Evolutionary conservation across 2,113 vertebrate species (phyloP), one percentile per base, ranked within the genome.

Genomic region (Charadrius vociferus): DNA sequence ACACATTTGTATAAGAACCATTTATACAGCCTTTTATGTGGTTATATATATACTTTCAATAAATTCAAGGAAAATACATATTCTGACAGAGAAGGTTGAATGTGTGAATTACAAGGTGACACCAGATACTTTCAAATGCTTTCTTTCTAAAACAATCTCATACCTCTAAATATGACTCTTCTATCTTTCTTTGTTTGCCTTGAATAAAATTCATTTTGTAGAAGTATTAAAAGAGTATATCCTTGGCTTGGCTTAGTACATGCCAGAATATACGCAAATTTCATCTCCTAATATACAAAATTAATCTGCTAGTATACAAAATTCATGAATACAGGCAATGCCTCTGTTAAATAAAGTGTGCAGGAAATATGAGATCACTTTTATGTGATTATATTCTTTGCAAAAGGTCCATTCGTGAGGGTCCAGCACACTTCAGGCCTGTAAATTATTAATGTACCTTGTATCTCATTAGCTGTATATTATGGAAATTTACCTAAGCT

Each of bases 391-490:
- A 79, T 68, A 75, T 71, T 86, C 26, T 72, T 53, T 70, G 43
- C 53, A 81, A 70, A 97, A 83, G n/a, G 16, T 50, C 55, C 37
- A 88, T 97, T 96, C 58, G 66, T 0, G 3, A 77, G 23, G 14
- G 34, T 67, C 78, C 58, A 75, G 52, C 41, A 74, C 37, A 86
- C 63, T 93, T 94, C 65, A 97, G 52, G 12, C 2, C 36, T 84
- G 80, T 98, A 96, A 95, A 97, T 97, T 98, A 98, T 97, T 98
- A 88, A 97, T 84, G 19, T 65, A 49, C 24, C 39, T 93, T 97
- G 90, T 75, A 63, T 93, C 70, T 97, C 55, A 52, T 97, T 96
- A 96, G 56, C 36, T 88, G 19, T 53, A 81, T 93, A 71, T 93
- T 82, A 92, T 85, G 81, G 73, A 97, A 96, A 97, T 94, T 58